phyloP scores from a whole-genome alignment of 2,797 vertebrate species.

The Gorsachius magnificus region DNA sequence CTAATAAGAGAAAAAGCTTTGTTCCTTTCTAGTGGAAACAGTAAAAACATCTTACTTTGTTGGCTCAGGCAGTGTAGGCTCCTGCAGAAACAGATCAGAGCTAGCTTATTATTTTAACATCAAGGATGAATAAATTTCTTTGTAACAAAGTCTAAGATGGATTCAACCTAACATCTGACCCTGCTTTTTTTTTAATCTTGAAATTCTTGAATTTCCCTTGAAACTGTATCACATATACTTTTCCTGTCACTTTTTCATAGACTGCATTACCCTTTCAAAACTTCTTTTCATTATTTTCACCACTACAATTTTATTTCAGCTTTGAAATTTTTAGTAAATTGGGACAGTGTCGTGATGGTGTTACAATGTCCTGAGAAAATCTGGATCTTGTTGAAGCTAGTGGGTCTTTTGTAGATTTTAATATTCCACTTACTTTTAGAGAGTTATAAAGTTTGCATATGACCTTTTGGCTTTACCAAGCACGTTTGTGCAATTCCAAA shows the following conservation, averaged over 20 bases:
- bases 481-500: neutral
- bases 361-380: neutral
- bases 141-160: neutral
- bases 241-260: neutral
- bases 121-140: neutral
- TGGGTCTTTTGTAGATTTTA: neutral
- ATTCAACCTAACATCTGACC: neutral
- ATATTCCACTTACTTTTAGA: neutral
- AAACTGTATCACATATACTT: neutral
- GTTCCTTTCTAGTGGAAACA: neutral
- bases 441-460: neutral
- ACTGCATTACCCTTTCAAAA: neutral
- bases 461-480: neutral
- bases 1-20: neutral
- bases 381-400: neutral
- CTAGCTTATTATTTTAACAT: conserved; percentile 1
- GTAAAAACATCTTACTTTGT: neutral
- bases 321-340: neutral
- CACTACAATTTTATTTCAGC: neutral
- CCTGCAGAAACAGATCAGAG: neutral
- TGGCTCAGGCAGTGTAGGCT: neutral
- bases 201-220: neutral
- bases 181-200: neutral
- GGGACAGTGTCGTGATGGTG: neutral
- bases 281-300: neutral